These are phyloP conservation scores for Struthidea cinerea DNA, from an alignment of 2,113 vertebrate genomes.

Conservation along the genomic window DNA sequence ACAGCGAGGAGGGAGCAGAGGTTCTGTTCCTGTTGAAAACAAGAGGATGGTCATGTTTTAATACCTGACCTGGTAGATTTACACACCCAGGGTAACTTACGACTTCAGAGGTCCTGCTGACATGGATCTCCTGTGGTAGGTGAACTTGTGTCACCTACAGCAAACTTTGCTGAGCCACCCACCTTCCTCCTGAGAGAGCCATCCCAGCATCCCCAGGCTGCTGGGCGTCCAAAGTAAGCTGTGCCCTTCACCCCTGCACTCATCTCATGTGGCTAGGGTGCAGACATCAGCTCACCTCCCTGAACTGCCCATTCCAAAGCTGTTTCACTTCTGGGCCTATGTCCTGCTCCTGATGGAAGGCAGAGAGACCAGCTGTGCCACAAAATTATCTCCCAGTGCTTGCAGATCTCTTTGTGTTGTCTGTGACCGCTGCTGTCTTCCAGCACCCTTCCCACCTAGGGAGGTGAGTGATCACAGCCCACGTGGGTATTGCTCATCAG, in stretches of 20 bases:
- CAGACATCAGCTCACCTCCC: neutral
- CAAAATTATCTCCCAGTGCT: neutral
- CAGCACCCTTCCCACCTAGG: neutral
- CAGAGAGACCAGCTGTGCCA: neutral
- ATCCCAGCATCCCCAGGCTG: too few relatives aligned
- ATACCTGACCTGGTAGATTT: neutral
- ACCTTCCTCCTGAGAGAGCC: neutral
- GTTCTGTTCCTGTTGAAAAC: neutral
- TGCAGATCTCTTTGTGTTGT: neutral
- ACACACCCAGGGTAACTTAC: fast-evolving
- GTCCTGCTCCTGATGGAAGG: neutral
- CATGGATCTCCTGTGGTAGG: fast-evolving
- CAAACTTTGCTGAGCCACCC: neutral
- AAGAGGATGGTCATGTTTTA: neutral
- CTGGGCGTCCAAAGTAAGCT: neutral
- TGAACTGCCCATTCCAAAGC: neutral
- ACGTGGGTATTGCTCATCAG: neutral
- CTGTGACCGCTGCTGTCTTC: neutral
- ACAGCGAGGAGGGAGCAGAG: neutral
- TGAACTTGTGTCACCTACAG: neutral
- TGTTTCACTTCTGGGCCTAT: neutral
- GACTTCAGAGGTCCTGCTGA: neutral
- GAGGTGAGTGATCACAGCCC: neutral
- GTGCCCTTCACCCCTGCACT: neutral
- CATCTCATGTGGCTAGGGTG: fast-evolving